Conservation (phyloP, 2,888 invertebrate species). For the Drosophila putrida region DNA sequence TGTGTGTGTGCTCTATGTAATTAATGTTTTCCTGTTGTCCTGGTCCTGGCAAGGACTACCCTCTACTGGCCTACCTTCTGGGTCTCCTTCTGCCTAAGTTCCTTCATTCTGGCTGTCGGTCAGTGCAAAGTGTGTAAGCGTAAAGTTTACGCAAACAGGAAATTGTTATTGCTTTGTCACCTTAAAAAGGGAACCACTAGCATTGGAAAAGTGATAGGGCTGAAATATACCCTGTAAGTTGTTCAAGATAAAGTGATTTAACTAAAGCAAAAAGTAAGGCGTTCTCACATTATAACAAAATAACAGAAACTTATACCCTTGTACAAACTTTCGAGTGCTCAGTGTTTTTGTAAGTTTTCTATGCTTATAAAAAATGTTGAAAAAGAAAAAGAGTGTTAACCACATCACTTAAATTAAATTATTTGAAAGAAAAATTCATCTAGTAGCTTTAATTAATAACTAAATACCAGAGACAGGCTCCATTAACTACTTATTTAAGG, state of each 20-base stretch:
- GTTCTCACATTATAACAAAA: too few species aligned
- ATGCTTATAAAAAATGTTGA: too few species aligned
- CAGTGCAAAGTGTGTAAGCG: constrained; percentile 45
- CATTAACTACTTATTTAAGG: too few species aligned
- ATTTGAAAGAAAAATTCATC: too few species aligned
- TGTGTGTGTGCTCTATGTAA: constrained; percentile 50
- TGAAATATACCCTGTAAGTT: constrained; percentile 3
- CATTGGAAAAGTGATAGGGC: too few species aligned
- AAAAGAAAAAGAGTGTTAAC: too few species aligned
- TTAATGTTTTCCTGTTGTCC: constrained; percentile 64
- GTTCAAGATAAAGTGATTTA: neutral
- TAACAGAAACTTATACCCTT: too few species aligned
- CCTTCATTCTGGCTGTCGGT: neutral
- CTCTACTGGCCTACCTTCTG: constrained; percentile 1
- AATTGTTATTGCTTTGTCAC: constrained; percentile 71
- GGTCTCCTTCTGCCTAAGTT: neutral
- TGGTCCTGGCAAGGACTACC: neutral
- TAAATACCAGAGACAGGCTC: too few species aligned
- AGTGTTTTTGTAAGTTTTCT: too few species aligned
- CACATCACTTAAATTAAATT: too few species aligned
- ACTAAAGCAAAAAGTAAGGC: neutral
- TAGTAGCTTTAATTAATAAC: too few species aligned
- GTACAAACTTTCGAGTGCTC: too few species aligned
- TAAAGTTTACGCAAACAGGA: constrained; percentile 64
- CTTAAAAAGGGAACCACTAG: constrained; percentile 9